Conservation (phyloP, 2,797 vertebrate genomes). For the Bovichtus diacanthus region DNA sequence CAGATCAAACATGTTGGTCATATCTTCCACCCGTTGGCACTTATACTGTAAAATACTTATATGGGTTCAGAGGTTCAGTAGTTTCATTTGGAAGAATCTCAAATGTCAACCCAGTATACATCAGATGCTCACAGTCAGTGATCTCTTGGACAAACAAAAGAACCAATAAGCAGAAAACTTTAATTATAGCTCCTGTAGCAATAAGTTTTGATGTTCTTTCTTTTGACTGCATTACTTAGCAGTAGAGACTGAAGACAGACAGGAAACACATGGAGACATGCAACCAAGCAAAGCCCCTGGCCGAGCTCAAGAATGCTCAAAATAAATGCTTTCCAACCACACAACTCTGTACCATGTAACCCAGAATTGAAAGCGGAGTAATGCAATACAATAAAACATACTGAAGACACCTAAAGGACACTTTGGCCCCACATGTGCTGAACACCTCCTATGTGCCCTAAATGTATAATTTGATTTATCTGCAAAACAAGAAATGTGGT, state of each 20-base stretch:
- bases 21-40: no score
- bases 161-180: no score
- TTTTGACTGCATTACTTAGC: no score
- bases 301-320: background rate
- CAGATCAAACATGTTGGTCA: no score
- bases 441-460: background rate
- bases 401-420: conserved; percentile 2
- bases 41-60: no score
- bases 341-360: background rate
- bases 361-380: background rate
- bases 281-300: background rate
- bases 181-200: background rate
- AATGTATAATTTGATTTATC: background rate
- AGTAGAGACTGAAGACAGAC: background rate
- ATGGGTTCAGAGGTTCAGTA: no score
- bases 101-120: no score
- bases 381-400: background rate
- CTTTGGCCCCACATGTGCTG: background rate
- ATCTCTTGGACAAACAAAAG: no score
- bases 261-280: background rate
- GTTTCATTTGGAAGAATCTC: no score
- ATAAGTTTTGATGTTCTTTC: no score
- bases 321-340: background rate
- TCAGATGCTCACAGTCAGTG: no score
- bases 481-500: background rate